Evolutionary conservation across 2,113 vertebrate species (phyloP).

Genomic region (Serilophus lunatus): DNA sequence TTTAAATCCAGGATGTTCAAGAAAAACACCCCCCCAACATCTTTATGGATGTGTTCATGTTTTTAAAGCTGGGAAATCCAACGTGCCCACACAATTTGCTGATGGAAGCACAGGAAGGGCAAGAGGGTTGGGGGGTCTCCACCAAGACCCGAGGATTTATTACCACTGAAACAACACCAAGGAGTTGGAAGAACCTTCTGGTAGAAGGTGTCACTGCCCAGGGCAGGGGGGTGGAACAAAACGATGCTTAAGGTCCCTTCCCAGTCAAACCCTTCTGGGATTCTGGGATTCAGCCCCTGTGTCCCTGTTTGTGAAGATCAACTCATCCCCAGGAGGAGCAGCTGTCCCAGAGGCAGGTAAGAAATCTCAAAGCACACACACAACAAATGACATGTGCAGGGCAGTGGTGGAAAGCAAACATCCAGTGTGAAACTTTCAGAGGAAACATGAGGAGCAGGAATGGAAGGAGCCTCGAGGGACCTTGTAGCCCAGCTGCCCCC

Average conservation of each 20-base stretch:
- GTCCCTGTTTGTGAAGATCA: neutral
- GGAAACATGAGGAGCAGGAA: neutral
- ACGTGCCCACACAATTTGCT: neutral
- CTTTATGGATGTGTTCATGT: neutral
- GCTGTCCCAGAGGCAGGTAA: neutral
- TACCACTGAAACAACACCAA: neutral
- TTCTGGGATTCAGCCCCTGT: too few species aligned
- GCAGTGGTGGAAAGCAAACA: neutral
- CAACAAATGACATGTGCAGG: neutral
- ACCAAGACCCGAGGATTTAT: neutral
- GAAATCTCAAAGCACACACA: neutral
- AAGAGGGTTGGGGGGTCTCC: neutral
- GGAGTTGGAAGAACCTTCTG: neutral
- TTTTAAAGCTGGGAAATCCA: neutral
- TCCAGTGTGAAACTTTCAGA: fast-evolving
- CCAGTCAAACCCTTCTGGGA: neutral
- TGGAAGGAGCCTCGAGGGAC: neutral
- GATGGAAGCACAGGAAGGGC: neutral
- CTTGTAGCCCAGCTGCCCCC: neutral
- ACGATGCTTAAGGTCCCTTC: neutral
- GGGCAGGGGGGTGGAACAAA: neutral
- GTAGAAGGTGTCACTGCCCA: neutral
- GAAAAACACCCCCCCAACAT: neutral
- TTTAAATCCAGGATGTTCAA: neutral
- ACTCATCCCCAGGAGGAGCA: neutral